A percentile compares a stretch with the other conserved stretches of the same genome.
Conservation (phyloP, 2,888 invertebrate species). For the Idaea dimidiata region DNA sequence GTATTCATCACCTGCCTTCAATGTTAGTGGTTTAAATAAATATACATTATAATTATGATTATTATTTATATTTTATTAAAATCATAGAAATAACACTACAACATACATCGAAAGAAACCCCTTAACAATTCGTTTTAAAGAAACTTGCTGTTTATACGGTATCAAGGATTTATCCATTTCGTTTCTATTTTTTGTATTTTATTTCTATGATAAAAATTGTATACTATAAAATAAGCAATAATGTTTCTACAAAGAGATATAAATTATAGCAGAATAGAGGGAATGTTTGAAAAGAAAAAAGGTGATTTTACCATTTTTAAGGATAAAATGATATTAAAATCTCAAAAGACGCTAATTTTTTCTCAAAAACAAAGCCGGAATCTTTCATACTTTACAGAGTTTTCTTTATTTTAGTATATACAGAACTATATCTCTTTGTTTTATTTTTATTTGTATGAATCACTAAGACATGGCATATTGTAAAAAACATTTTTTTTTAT, state of each 20-base stretch:
- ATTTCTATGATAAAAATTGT: neutral
- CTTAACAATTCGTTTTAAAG: too few relatives aligned
- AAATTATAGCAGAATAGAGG: neutral
- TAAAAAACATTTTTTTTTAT: constrained; percentile 5
- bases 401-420: neutral
- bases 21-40: constrained; percentile 17
- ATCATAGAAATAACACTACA: neutral
- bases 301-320: too few relatives aligned
- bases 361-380: too few relatives aligned
- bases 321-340: too few relatives aligned
- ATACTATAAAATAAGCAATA: neutral
- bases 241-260: neutral
- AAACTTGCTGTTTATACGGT: too few relatives aligned
- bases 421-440: neutral
- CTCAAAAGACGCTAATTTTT: too few relatives aligned
- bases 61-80: neutral
- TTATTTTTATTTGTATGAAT: constrained; percentile 4
- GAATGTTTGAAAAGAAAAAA: neutral
- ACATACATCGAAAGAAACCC: too few relatives aligned
- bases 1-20: neutral
- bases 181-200: neutral
- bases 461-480: neutral
- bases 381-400: neutral
- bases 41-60: constrained; percentile 2
- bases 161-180: too few relatives aligned